These are phyloP conservation scores for Andrena chrysosceles DNA, from an alignment of 2,888 invertebrate species.

Conservation along the genomic window DNA sequence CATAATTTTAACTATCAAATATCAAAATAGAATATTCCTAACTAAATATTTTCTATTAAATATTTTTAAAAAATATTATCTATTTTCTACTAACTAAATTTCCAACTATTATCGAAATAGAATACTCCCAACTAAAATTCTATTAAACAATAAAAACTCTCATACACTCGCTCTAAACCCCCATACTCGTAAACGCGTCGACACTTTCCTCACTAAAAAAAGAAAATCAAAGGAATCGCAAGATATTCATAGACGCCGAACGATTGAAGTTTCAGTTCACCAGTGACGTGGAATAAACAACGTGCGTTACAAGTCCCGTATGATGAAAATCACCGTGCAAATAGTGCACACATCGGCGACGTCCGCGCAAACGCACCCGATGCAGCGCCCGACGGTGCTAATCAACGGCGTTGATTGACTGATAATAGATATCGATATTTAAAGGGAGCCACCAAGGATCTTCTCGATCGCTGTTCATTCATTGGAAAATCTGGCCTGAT, in stretches of 20 bases:
- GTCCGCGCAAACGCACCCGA: neutral
- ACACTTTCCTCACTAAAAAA: neutral
- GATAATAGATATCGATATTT: slow-evolving; percentile 38
- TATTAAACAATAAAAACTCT: no score
- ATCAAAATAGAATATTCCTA: no score
- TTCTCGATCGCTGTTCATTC: slow-evolving; percentile 10
- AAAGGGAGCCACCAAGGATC: neutral
- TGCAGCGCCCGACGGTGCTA: neutral
- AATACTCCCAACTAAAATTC: no score
- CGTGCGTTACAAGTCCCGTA: neutral
- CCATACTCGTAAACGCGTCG: neutral
- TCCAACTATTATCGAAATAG: no score
- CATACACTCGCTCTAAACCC: no score
- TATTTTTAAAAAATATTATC: no score
- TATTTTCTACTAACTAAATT: no score
- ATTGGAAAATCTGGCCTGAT: slow-evolving; percentile 5
- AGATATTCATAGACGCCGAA: neutral
- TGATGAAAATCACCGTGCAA: slow-evolving; percentile 3
- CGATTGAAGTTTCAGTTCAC: neutral
- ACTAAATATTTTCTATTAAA: no score
- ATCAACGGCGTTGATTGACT: slow-evolving; percentile 20
- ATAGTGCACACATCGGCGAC: neutral
- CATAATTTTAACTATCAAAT: no score
- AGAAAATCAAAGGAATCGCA: neutral
- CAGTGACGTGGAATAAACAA: neutral